phyloP scores from a whole-genome alignment of 1,140 invertebrate genomes.

The Aphelinus certus region DNA sequence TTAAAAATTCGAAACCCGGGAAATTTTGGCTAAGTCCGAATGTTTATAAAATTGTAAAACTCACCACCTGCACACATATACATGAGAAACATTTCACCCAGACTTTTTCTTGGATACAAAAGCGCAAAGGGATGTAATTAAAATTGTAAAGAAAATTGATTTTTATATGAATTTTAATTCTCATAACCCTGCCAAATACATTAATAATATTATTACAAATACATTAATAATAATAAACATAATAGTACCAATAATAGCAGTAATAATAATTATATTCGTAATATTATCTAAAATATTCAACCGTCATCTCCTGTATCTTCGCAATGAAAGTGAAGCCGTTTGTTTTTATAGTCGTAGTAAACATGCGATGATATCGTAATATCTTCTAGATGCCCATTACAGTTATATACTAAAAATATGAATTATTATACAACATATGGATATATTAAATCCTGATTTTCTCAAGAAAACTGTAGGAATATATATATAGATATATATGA shows the following conservation, averaged over 20 bases:
- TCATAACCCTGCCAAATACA: conserved; percentile 68
- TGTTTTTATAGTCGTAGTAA: conserved; percentile 33
- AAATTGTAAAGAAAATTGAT: conserved; percentile 37
- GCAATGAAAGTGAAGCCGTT: conserved; percentile 38
- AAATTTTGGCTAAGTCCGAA: too few relatives aligned
- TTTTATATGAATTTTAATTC: conserved; percentile 61
- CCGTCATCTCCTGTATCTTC: conserved; percentile 47
- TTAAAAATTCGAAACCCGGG: too few relatives aligned
- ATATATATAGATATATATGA: not conserved
- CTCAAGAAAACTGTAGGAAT: conserved; percentile 35
- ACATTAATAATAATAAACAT: conserved; percentile 54
- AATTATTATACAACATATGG: conserved; percentile 45
- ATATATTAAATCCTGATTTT: conserved; percentile 32
- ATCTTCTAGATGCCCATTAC: conserved; percentile 41
- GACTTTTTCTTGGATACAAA: too few relatives aligned
- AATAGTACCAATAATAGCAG: conserved; percentile 55
- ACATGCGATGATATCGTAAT: conserved; percentile 39
- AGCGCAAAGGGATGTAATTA: too few relatives aligned
- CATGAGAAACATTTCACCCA: too few relatives aligned
- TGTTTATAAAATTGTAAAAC: too few relatives aligned
- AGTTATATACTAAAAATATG: conserved; percentile 42
- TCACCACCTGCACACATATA: too few relatives aligned
- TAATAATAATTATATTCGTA: conserved; percentile 52
- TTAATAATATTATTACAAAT: conserved; percentile 58
- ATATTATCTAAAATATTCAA: conserved; percentile 57